These are phyloP conservation scores for Plagodis dolabraria DNA, from an alignment of 2,888 invertebrate genomes.

Conservation along the genomic window DNA sequence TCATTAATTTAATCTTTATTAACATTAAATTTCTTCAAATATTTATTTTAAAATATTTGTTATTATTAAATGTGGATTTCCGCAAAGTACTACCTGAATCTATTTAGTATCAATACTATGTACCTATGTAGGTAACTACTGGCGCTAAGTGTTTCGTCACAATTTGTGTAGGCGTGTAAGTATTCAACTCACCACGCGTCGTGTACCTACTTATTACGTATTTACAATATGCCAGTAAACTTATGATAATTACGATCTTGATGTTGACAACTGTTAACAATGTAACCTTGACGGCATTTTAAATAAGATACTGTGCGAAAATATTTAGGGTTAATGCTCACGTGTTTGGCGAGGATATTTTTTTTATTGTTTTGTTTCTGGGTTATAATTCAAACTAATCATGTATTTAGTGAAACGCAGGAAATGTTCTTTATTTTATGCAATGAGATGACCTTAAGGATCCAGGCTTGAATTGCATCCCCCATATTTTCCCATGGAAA, in stretches of 20 bases:
- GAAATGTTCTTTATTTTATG: too few relatives aligned
- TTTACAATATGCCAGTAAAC: constrained; percentile 57
- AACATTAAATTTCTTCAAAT: too few relatives aligned
- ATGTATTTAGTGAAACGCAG: too few relatives aligned
- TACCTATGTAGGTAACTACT: constrained; percentile 14
- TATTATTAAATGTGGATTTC: too few relatives aligned
- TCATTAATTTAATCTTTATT: too few relatives aligned
- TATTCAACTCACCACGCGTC: constrained; percentile 37
- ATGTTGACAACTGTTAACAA: constrained; percentile 46
- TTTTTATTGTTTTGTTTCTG: not conserved
- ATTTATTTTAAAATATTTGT: too few relatives aligned
- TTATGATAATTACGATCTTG: constrained; percentile 61
- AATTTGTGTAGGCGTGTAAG: constrained; percentile 48
- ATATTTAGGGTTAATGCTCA: constrained; percentile 34
- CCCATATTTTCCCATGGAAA: too few relatives aligned
- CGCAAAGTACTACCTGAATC: too few relatives aligned
- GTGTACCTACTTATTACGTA: constrained; percentile 39
- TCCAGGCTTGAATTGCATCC: too few relatives aligned
- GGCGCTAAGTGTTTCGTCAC: constrained; percentile 57
- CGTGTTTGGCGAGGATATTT: not conserved
- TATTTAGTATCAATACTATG: too few relatives aligned
- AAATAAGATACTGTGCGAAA: constrained; percentile 39
- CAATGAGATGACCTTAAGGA: too few relatives aligned
- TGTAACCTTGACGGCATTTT: constrained; percentile 57
- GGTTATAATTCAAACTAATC: too few relatives aligned